Evolutionary conservation across 2,888 invertebrate genomes (phyloP), one percentile per base, ranked within the genome.

Genomic region (Tuberolachnus salignus): DNA sequence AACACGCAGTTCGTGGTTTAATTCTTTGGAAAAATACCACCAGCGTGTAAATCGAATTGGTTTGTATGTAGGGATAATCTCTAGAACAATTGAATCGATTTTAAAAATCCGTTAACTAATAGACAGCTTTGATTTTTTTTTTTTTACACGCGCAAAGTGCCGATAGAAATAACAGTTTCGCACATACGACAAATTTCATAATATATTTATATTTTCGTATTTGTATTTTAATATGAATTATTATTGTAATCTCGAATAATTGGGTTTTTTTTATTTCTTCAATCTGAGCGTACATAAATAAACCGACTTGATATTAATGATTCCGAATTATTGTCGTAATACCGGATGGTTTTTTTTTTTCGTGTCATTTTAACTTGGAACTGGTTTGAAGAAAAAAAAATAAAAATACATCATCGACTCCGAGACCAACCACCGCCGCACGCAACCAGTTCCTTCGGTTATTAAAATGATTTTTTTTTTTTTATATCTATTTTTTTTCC

Each of bases 381-480:
- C 66, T 46, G n/a, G 49, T 49, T 23, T 49, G n/a, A n/a, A n/a
- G n/a, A n/a, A n/a, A n/a, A n/a, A n/a, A n/a, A n/a, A n/a, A 66
- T n/a, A 34, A 34, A 66, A 49, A 66, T 46, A 66, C 23, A 14
- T 26, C 6, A 66, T 66, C 4, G 49, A 49, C 49, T 66, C 23
- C n/a, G n/a, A n/a, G 23, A 26, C 66, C 49, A n/a, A n/a, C n/a
- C 16, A 46, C 23, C 66, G 9, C 11, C 11, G 16, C 16, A 49
- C n/a, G 23, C n/a, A 66, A 49, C 66, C 66, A 66, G 49, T 66
- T 66, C n/a, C 34, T 34, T 34, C 21, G 23, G 2, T 23, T 57
- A 21, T 57, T 16, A 49, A 23, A n/a, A n/a, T n/a, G n/a, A n/a
- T n/a, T n/a, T n/a, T n/a, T n/a, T 66, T 26, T 49, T 66, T 66